Conservation (phyloP, 2,888 invertebrate species). For the Drosophila austrosaltans region DNA sequence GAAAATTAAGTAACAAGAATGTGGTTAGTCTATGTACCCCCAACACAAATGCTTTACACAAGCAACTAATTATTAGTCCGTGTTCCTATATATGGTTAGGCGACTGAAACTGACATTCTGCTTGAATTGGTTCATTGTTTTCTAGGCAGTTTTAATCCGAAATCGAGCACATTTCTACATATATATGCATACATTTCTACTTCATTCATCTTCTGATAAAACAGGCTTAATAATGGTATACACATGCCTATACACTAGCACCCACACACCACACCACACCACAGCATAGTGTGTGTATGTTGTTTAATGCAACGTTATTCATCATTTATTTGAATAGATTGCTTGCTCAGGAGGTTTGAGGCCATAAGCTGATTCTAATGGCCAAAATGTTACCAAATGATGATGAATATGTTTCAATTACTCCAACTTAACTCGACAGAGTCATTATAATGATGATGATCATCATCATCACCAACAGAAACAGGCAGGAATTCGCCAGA, state of each 20-base stretch:
- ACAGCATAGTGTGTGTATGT: conserved; percentile 7
- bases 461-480: neutral
- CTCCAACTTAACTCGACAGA: conserved; percentile 36
- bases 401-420: conserved; percentile 52
- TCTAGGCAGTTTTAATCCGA: neutral
- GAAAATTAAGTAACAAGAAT: too few relatives aligned
- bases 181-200: neutral
- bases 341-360: conserved; percentile 13
- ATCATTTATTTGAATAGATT: conserved; percentile 53
- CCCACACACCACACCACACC: neutral
- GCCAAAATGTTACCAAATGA: conserved; percentile 46
- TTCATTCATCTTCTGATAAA: neutral
- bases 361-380: conserved; percentile 46
- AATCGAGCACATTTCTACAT: neutral
- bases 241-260: neutral
- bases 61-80: too few relatives aligned
- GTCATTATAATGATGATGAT: neutral
- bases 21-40: too few relatives aligned
- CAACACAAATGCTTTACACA: too few relatives aligned
- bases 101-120: too few relatives aligned
- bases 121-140: neutral
- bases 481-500: neutral
- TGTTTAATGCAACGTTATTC: conserved; percentile 49
- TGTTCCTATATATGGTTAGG: too few relatives aligned
- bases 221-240: neutral